Evolutionary conservation across 1,140 invertebrate genomes (phyloP).

Genomic region (Augochlora pura): DNA sequence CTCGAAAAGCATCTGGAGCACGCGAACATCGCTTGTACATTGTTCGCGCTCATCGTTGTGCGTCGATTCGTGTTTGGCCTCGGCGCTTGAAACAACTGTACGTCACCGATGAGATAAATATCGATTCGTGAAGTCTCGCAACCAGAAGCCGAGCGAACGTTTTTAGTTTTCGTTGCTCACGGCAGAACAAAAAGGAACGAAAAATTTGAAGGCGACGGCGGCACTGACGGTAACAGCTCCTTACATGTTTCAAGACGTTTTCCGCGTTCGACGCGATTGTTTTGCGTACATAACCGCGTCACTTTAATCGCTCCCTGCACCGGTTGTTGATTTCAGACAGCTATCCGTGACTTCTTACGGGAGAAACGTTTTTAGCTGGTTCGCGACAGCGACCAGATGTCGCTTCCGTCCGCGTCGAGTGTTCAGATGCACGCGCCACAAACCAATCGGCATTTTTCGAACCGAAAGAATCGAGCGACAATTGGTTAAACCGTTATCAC

Average conservation of each 20-base stretch:
- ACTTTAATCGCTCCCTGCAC: slow-evolving; percentile 28
- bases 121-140: slow-evolving; percentile 16
- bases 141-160: neutral
- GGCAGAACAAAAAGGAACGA: slow-evolving; percentile 39
- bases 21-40: slow-evolving; percentile 87
- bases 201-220: slow-evolving; percentile 35
- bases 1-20: slow-evolving; percentile 97
- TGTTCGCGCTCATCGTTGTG: slow-evolving; percentile 79
- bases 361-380: slow-evolving; percentile 19
- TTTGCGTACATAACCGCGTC: slow-evolving; percentile 52
- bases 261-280: slow-evolving; percentile 44
- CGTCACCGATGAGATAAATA: slow-evolving; percentile 40
- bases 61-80: slow-evolving; percentile 40
- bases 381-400: slow-evolving; percentile 18
- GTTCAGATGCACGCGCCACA: neutral
- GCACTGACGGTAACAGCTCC: neutral
- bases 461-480: neutral
- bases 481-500: neutral
- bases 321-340: slow-evolving; percentile 54
- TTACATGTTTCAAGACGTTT: slow-evolving; percentile 53
- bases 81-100: slow-evolving; percentile 34
- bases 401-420: neutral
- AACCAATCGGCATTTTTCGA: slow-evolving; percentile 24
- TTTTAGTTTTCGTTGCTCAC: slow-evolving; percentile 9
- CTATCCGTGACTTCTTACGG: slow-evolving; percentile 30